Evolutionary conservation across 2,888 invertebrate genomes (phyloP), one percentile per base, ranked within the genome.

Genomic region (Plebejus melissa): DNA sequence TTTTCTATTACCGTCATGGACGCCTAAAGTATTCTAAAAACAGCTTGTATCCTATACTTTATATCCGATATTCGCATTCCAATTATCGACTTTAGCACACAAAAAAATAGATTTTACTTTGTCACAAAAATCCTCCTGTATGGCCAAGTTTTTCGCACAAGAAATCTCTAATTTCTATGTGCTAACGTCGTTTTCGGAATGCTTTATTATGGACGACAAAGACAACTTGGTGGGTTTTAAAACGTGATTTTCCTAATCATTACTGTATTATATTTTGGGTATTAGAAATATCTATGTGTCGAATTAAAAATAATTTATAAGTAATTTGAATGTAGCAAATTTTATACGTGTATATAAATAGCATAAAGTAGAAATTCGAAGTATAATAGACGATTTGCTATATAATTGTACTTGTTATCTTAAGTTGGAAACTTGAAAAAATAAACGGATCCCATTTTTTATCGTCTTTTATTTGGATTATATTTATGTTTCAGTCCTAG

Each of bases 291-390:
- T 54, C 83, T 85, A 85, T 54, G 69, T 36, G 75, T 75, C 69
- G 38, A 36, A 85, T 83, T 80, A 80, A 69, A 54, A 69, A 54
- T 83, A 86, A 86, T 86, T 87, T 87, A 82, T 83, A 85, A 80
- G 86, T 86, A 86, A 84, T 82, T 87, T 83, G 80, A 80, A 80
- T 77, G 90, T 91, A 91, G 91, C 88, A 86, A 87, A 86, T 92
- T 92, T 92, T 92, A 88, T 91, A 93, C 90, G 86, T 92, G 92
- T 93, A 92, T 85, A 91, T 90, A 91, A 83, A 83, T 88, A 87
- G 85, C 84, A 83, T 79, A 74, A 78, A 80, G 87, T 88, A 88
- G 84, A 80, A 80, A 83, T 86, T 83, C 87, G 89, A 86, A 85
- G 84, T 83, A 82, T 88, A 90, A 91, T 91, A 88, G 86, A 89